Conservation (phyloP, 1,140 invertebrate species). For the Yoshiicerus persimilis region DNA sequence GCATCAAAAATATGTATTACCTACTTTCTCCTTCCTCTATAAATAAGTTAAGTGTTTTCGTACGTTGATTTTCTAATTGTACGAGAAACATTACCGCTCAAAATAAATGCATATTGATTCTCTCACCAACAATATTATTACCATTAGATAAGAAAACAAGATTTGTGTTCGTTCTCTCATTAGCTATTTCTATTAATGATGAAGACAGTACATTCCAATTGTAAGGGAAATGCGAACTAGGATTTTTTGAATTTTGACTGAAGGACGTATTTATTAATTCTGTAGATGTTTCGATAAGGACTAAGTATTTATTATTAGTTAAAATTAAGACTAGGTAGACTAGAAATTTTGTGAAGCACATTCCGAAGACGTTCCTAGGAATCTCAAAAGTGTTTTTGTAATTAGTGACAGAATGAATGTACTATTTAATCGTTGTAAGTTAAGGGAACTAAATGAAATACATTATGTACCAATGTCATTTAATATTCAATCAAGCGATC, state of each 20-base stretch:
- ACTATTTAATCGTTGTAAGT: background rate
- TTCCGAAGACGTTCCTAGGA: slow-evolving; percentile 18
- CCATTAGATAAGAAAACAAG: background rate
- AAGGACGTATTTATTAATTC: background rate
- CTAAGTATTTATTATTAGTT: background rate
- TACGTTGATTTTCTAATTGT: background rate
- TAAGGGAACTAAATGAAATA: background rate
- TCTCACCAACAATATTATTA: background rate
- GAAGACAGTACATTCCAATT: background rate
- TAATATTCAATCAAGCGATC: background rate
- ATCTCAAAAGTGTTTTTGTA: background rate
- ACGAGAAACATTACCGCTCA: background rate
- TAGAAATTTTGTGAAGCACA: background rate
- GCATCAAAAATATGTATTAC: background rate
- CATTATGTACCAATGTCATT: background rate
- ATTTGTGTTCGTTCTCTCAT: background rate
- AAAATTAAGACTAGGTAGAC: background rate
- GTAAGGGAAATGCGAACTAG: background rate
- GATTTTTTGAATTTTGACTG: background rate
- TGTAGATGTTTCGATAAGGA: background rate
- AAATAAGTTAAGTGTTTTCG: background rate
- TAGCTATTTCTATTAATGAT: background rate
- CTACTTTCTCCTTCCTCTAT: background rate
- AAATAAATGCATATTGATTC: background rate
- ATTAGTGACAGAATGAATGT: background rate